Conservation (phyloP, 2,113 vertebrate genomes). For the Hemicordylus capensis region DNA sequence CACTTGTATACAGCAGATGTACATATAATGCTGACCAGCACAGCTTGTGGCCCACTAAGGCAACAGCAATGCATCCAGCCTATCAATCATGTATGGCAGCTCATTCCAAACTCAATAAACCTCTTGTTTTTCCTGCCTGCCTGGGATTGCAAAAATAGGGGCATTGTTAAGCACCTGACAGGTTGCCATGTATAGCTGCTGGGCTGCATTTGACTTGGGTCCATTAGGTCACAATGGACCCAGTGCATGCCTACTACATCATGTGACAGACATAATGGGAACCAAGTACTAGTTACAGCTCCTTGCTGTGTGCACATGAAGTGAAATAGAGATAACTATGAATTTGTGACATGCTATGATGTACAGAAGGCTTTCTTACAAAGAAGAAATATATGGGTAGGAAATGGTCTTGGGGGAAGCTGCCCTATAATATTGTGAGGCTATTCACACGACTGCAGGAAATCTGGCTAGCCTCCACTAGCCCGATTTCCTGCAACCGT, state of each 20-base stretch:
- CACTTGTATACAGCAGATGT: background rate
- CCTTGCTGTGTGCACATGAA: background rate
- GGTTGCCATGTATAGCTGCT: constrained; percentile 46
- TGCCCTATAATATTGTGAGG: too few relatives aligned
- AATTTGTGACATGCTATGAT: background rate
- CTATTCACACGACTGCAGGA: too few relatives aligned
- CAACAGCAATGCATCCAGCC: background rate
- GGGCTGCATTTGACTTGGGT: too few relatives aligned
- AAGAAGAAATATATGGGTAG: too few relatives aligned
- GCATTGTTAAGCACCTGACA: background rate
- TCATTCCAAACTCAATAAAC: background rate
- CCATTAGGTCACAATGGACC: too few relatives aligned
- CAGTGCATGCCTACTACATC: background rate
- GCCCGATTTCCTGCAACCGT: too few relatives aligned
- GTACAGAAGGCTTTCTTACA: too few relatives aligned
- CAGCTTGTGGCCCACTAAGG: background rate
- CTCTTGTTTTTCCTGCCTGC: constrained; percentile 30
- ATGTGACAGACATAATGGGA: background rate
- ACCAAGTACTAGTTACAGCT: background rate
- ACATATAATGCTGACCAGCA: background rate
- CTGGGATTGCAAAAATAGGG: constrained; percentile 35
- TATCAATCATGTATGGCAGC: background rate
- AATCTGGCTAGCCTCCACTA: too few relatives aligned
- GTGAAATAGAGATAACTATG: background rate
- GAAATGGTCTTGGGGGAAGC: too few relatives aligned